Percentiles rank a stretch among this genome's conserved stretches.
These are phyloP conservation scores for Symphodus melops DNA, from an alignment of 2,113 vertebrate species.

Conservation along the genomic window DNA sequence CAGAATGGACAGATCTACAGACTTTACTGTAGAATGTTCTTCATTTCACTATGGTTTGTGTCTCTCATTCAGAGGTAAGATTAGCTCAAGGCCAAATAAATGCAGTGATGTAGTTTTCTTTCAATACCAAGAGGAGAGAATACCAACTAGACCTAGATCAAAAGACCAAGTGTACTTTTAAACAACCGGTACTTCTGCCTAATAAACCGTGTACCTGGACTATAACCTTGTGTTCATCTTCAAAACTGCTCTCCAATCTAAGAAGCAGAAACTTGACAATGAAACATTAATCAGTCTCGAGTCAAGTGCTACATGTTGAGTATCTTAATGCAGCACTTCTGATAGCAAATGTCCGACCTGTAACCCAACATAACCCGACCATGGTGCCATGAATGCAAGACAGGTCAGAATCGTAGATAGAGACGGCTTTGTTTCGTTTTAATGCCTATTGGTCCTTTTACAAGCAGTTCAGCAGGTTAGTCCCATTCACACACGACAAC, in stretches of 20 bases:
- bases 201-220: background rate
- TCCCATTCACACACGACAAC: too few relatives aligned
- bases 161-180: slow-evolving; percentile 16
- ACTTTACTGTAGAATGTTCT: background rate
- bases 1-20: background rate
- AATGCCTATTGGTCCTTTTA: slow-evolving; percentile 15
- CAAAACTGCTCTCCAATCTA: background rate
- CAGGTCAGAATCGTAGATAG: background rate
- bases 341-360: slow-evolving; percentile 34
- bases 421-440: slow-evolving; percentile 13
- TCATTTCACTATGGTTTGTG: background rate
- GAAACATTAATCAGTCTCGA: background rate
- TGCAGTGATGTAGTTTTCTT: background rate
- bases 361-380: slow-evolving; percentile 37
- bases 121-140: slow-evolving; percentile 5
- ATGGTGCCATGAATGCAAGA: slow-evolving; percentile 4
- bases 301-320: background rate
- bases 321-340: slow-evolving; percentile 1
- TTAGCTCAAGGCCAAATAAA: slow-evolving; percentile 4
- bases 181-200: slow-evolving; percentile 2
- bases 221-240: background rate
- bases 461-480: too few relatives aligned
- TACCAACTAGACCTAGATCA: background rate
- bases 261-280: background rate
- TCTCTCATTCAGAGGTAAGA: background rate